Evolutionary conservation across 2,113 vertebrate species (phyloP).

Genomic region (Rhinoderma darwinii): DNA sequence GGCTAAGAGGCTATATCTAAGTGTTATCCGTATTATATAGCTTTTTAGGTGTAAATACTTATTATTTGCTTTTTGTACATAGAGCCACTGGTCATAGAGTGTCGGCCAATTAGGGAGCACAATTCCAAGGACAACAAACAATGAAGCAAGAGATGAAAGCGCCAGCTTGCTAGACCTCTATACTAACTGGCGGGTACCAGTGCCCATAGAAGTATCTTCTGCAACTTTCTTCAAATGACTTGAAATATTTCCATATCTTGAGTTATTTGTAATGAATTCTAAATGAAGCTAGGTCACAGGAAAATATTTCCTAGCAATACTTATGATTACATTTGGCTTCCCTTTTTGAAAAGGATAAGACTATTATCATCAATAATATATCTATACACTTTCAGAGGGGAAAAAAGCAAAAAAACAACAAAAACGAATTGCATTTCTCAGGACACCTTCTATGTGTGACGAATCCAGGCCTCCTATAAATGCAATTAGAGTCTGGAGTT

Average conservation of each 20-base stretch:
- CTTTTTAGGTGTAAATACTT: background rate
- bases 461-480: constrained; percentile 59
- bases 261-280: background rate
- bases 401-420: background rate
- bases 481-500: constrained; percentile 62
- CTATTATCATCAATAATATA: constrained; percentile 27
- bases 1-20: background rate
- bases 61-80: background rate
- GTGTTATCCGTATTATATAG: background rate
- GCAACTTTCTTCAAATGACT: background rate
- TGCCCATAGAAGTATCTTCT: background rate
- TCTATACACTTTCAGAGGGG: background rate
- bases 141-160: background rate
- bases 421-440: constrained; percentile 24
- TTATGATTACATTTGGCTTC: constrained; percentile 8
- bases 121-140: background rate
- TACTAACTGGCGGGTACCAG: background rate
- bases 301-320: background rate
- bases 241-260: background rate
- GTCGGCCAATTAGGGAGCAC: background rate
- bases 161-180: background rate
- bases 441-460: constrained; percentile 44
- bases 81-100: background rate
- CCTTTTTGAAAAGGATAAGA: background rate
- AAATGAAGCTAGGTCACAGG: constrained; percentile 1